These are phyloP conservation scores for Sebastes reedi DNA, from an alignment of 2,797 vertebrate genomes.

Conservation along the genomic window DNA sequence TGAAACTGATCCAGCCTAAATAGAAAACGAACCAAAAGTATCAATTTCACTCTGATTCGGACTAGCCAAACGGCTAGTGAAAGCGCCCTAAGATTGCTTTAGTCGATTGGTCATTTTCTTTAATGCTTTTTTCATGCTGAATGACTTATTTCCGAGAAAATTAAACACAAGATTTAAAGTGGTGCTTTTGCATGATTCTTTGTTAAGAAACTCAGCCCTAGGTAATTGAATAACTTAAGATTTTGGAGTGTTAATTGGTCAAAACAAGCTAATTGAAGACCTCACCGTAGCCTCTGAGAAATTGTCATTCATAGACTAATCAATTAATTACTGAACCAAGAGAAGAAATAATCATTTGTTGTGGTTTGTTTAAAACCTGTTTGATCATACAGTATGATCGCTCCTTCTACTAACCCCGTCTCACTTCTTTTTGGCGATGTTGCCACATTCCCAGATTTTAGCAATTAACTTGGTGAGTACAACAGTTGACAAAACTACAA, in stretches of 20 bases:
- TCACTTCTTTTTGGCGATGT: neutral
- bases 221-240: neutral
- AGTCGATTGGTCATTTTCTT: too few relatives aligned
- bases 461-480: neutral
- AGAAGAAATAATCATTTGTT: neutral
- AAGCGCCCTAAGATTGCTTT: fast-evolving
- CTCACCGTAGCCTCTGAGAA: neutral
- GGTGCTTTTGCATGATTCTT: too few relatives aligned
- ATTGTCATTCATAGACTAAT: neutral
- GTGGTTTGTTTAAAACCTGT: neutral
- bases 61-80: too few relatives aligned
- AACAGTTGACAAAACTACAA: neutral
- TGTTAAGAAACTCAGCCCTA: too few relatives aligned
- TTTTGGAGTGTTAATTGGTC: neutral
- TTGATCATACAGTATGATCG: neutral
- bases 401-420: neutral
- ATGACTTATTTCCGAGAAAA: too few relatives aligned
- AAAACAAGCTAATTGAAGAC: neutral
- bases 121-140: too few relatives aligned
- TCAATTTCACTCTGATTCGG: too few relatives aligned
- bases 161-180: too few relatives aligned
- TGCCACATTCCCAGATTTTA: neutral
- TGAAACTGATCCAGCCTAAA: fast-evolving
- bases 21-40: too few relatives aligned
- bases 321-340: neutral